A percentile compares a stretch with the other conserved stretches of the same genome.
phyloP scores from a whole-genome alignment of 2,888 invertebrate species.

The Trichopoda pennipes region DNA sequence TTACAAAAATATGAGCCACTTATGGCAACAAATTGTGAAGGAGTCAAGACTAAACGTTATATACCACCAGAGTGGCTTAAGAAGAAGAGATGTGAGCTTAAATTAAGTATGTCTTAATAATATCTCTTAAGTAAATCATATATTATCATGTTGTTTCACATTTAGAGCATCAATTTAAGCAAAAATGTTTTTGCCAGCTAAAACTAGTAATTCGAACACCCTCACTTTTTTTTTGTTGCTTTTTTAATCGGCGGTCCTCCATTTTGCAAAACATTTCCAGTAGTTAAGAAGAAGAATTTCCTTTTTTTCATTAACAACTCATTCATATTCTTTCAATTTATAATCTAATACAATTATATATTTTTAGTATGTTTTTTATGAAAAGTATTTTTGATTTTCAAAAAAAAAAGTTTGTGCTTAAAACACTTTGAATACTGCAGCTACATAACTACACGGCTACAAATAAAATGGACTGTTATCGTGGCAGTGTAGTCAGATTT shows the following conservation, averaged over 20 bases:
- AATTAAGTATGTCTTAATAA: conserved; percentile 75
- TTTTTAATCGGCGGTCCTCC: not conserved
- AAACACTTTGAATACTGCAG: no score
- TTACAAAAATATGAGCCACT: conserved; percentile 39
- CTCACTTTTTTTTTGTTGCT: conserved; percentile 13
- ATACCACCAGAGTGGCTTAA: conserved; percentile 80
- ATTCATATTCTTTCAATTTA: no score
- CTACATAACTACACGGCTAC: no score
- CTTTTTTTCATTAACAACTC: not conserved
- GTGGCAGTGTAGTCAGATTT: no score
- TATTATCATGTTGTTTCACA: conserved; percentile 5
- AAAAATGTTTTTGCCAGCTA: not conserved
- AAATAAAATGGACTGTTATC: no score
- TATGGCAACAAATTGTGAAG: conserved; percentile 48
- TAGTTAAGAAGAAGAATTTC: not conserved
- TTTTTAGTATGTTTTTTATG: no score
- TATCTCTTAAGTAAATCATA: conserved; percentile 26
- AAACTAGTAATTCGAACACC: conserved; percentile 18
- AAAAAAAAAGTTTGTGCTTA: no score
- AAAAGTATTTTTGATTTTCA: no score
- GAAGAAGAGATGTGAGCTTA: conserved; percentile 79
- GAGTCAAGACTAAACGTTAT: conserved; percentile 77
- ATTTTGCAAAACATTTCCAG: not conserved
- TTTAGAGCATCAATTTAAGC: not conserved
- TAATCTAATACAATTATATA: no score